Conservation (phyloP, 2,888 invertebrate genomes). For the Bimastos eiseni region DNA sequence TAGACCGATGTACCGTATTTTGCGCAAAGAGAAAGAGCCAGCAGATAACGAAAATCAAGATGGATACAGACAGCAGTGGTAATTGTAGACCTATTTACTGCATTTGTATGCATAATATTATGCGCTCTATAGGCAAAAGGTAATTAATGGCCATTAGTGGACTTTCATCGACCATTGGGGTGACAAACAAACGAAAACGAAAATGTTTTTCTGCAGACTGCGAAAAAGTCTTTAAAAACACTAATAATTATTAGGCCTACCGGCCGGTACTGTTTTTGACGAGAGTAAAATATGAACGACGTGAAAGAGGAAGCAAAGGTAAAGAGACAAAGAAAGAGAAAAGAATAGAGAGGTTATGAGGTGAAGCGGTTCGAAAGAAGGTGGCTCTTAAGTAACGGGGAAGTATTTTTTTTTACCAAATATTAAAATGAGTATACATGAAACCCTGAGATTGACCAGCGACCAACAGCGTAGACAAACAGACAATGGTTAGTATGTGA, state of each 20-base stretch:
- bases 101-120: neutral
- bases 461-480: neutral
- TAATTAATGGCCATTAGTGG: neutral
- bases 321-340: neutral
- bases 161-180: neutral
- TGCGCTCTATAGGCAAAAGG: neutral
- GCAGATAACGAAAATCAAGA: neutral
- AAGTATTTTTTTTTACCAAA: neutral
- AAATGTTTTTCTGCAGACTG: neutral
- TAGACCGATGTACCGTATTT: neutral
- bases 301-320: neutral
- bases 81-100: neutral
- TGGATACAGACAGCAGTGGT: neutral
- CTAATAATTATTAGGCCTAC: too few relatives aligned
- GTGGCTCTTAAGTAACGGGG: neutral
- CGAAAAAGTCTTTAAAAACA: neutral
- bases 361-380: neutral
- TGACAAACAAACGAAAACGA: neutral
- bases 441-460: neutral
- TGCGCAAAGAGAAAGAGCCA: neutral
- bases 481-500: neutral
- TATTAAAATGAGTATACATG: neutral
- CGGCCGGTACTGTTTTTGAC: neutral
- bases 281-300: neutral
- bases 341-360: neutral